Conservation (phyloP, 2,113 vertebrate species). For the Oncorhynchus kisutch region DNA sequence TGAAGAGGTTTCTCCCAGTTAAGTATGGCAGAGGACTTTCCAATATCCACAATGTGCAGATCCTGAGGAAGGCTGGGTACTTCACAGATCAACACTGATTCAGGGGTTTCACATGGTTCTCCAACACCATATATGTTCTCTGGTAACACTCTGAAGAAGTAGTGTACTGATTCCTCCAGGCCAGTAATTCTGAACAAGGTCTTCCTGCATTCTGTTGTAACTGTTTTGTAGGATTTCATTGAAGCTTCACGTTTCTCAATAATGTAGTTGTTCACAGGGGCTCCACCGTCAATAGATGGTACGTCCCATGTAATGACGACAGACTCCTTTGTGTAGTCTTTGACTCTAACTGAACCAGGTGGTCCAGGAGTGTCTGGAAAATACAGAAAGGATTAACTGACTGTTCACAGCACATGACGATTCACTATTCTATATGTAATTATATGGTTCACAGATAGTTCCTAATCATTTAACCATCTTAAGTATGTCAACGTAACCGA, state of each 20-base stretch:
- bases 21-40: slow-evolving; percentile 87
- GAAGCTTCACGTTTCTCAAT: slow-evolving; percentile 94
- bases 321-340: slow-evolving; percentile 94
- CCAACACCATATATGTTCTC: slow-evolving; percentile 98
- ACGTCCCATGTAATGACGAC: slow-evolving; percentile 97
- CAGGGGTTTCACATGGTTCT: slow-evolving; percentile 89
- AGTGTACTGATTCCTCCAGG: slow-evolving; percentile 86
- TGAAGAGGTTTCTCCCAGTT: slow-evolving; percentile 90
- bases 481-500: not conserved
- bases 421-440: not conserved
- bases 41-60: slow-evolving; percentile 84
- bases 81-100: slow-evolving; percentile 90
- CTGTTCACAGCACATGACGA: not conserved
- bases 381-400: not conserved
- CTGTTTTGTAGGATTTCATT: slow-evolving; percentile 97
- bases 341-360: slow-evolving; percentile 86
- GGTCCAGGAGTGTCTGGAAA: slow-evolving; percentile 92
- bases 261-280: slow-evolving; percentile 94
- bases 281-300: slow-evolving; percentile 89
- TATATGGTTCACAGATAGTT: not conserved
- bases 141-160: slow-evolving; percentile 95
- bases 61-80: slow-evolving; percentile 88
- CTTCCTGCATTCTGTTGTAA: slow-evolving; percentile 95
- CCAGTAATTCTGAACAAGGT: slow-evolving; percentile 89
- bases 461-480: not conserved